These are phyloP conservation scores for Cryptocheilus praepositus DNA, from an alignment of 2,888 invertebrate species.

Conservation along the genomic window DNA sequence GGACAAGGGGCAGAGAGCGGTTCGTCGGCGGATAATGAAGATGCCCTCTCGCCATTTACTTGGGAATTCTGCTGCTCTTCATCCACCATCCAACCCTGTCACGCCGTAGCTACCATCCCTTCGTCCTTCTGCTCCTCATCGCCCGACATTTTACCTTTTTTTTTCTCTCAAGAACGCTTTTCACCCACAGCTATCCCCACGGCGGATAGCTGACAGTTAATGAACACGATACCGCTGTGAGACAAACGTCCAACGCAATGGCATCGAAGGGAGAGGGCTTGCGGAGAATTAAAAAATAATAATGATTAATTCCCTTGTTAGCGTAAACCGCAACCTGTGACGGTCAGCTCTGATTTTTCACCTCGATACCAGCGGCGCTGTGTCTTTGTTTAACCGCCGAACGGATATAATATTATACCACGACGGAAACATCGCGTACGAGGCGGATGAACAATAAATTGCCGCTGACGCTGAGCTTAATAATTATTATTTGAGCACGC, in stretches of 20 bases:
- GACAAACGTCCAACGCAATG: not conserved
- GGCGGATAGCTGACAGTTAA: conserved; percentile 21
- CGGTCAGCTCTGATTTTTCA: not conserved
- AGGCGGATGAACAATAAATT: too few relatives aligned
- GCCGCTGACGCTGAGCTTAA: too few relatives aligned
- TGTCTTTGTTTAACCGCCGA: too few relatives aligned
- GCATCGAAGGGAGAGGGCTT: not conserved
- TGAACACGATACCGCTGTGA: conserved; percentile 17
- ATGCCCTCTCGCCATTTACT: conserved; percentile 33
- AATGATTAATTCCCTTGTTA: conserved; percentile 18
- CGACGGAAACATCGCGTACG: too few relatives aligned
- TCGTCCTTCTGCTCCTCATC: not conserved
- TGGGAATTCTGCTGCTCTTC: conserved; percentile 10
- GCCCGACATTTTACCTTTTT: conserved; percentile 11
- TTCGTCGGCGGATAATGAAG: conserved; percentile 33
- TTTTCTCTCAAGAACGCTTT: conserved; percentile 16
- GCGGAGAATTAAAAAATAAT: conserved; percentile 31
- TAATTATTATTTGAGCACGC: too few relatives aligned
- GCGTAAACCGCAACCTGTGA: not conserved
- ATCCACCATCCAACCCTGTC: not conserved
- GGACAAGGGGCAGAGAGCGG: conserved; percentile 10
- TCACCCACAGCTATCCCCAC: conserved; percentile 14
- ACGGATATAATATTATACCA: too few relatives aligned
- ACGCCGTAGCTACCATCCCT: not conserved
- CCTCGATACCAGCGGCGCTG: not conserved